phyloP scores from a whole-genome alignment of 37 sponge, comb jelly and placozoan species.

The Diacarnus erythraeanus region DNA sequence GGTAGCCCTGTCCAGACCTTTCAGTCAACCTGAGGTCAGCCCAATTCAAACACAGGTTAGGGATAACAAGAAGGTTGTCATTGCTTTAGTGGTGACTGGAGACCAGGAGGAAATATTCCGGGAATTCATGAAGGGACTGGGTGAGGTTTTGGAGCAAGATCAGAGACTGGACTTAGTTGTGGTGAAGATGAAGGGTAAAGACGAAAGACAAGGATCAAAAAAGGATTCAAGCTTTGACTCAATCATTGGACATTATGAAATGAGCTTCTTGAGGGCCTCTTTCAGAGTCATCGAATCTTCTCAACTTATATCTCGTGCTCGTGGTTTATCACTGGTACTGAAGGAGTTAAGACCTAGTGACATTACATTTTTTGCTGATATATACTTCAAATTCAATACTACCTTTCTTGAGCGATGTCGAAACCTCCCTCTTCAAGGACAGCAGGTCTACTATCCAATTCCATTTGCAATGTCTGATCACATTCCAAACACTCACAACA shows the following conservation, averaged over 20 bases:
- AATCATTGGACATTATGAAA: constrained; percentile 4
- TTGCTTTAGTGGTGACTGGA: constrained; percentile 13
- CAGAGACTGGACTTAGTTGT: constrained; percentile 13
- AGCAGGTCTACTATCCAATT: constrained; percentile 48
- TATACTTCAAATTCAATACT: constrained; percentile 23
- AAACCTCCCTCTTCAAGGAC: constrained; percentile 25
- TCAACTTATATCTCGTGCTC: constrained; percentile 9
- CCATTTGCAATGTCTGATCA: constrained; percentile 9
- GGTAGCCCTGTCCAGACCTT: constrained; percentile 8
- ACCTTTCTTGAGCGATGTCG: constrained; percentile 39
- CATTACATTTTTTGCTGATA: constrained; percentile 25
- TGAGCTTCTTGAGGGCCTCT: neutral
- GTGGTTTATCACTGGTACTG: constrained; percentile 9
- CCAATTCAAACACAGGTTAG: neutral
- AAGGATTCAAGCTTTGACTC: neutral
- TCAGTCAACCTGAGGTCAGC: constrained; percentile 26
- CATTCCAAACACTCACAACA: neutral
- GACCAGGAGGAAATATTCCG: constrained; percentile 12
- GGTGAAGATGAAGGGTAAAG: constrained; percentile 32
- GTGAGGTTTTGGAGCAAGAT: constrained; percentile 12
- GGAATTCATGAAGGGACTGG: constrained; percentile 27
- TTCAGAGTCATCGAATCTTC: constrained; percentile 34
- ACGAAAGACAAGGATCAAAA: neutral
- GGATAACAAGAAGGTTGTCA: neutral
- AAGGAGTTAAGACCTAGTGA: constrained; percentile 26